Conservation (phyloP, 2,797 vertebrate genomes). For the Enteromius paludinosus region DNA sequence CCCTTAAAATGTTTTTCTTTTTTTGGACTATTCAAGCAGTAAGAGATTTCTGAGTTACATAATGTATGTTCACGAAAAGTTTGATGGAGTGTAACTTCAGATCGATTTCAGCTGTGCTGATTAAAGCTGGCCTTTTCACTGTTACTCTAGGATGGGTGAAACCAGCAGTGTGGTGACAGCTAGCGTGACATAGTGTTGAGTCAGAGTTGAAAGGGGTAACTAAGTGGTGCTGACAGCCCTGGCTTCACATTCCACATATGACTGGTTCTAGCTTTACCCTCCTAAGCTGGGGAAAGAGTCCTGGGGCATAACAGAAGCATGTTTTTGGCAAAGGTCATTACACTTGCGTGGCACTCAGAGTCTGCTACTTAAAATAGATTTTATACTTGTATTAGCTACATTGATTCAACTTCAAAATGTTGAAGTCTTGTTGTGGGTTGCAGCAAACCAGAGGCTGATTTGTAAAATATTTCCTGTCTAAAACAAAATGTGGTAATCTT, state of each 20-base stretch:
- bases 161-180: background rate
- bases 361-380: background rate
- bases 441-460: background rate
- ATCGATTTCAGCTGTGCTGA: background rate
- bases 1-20: background rate
- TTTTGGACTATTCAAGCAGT: background rate
- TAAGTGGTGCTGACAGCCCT: background rate
- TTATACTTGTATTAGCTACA: background rate
- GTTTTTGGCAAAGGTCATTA: background rate
- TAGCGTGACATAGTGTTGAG: background rate
- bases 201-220: background rate
- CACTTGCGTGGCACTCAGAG: background rate
- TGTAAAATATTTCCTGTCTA: conserved; percentile 1
- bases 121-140: background rate
- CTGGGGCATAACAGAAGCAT: background rate
- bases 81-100: background rate
- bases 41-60: background rate
- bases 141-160: background rate
- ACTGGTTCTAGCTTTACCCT: background rate
- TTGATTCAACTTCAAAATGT: background rate
- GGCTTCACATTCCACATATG: background rate
- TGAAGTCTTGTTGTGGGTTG: background rate
- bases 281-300: background rate
- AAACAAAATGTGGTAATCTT: background rate
- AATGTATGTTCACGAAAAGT: background rate